Evolutionary conservation across 30 jellyfish, hydroid and myxozoan genomes (phyloP), one percentile per base, ranked within the genome.

Genomic region (Pelagia noctiluca): DNA sequence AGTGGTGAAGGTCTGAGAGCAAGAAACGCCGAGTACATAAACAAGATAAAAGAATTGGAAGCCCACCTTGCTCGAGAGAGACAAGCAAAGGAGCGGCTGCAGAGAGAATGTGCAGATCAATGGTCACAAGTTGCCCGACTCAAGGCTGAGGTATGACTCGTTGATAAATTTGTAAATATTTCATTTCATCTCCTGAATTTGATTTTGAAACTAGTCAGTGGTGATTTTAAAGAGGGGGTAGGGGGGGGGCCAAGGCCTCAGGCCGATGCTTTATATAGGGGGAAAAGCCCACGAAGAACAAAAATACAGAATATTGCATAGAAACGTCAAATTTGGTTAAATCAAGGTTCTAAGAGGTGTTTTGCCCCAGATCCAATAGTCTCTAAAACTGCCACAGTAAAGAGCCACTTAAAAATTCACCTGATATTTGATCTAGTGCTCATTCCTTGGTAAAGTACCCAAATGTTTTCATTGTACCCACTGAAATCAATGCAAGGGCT

Each of bases 91-190:
- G 98, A 85, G 76, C 73, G 86, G 47, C 54, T 85, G 70, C 90
- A 84, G 22, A 50, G 94, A 30, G 98, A 92, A 66, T 71, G 90
- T 35, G 88, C 96, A 0, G 95, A 92, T 80, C 95, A 92, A 47
- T 92, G 96, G 96, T 71, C 96, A 22, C 95, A 92, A 82, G 87
- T 92, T 18, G 83, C 95, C 1, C 62, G 98, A 52, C 89, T 92
- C 54, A 92, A 92, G 67, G 83, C 84, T 13, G 96, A 92, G 96
- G 98, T 92, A 71, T 12, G 13, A 29, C 2, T 28, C 46, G 0
- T 4, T 48, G n/a, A n/a, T n/a, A 74, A 16, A 50, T 35, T 50
- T 46, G 80, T 10, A 24, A 8, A 33, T 28, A 24, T 66, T 33
- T 66, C 26, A 10, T 4, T 66, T 4, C 18, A 19, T 33, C 29